Evolutionary conservation across 2,888 invertebrate genomes (phyloP).

Genomic region (Amiota mariae): DNA sequence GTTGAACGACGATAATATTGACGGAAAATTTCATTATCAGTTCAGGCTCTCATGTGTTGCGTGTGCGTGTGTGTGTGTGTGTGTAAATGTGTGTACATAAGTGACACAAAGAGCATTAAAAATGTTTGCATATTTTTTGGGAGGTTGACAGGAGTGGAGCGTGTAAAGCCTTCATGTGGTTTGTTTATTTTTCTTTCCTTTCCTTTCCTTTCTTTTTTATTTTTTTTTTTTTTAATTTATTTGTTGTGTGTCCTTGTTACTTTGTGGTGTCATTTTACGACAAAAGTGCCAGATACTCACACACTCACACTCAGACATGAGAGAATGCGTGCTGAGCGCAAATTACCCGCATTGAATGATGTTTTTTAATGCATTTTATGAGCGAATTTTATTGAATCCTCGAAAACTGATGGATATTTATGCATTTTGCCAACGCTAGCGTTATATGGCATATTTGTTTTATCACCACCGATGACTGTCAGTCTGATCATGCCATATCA

Average conservation of each 20-base stretch:
- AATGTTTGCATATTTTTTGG: conserved; percentile 31
- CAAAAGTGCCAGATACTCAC: background rate
- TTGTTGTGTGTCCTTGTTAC: conserved; percentile 10
- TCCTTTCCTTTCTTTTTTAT: background rate
- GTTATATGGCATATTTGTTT: too few relatives aligned
- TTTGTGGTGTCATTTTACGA: background rate
- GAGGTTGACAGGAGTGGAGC: conserved; percentile 1
- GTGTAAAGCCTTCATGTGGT: background rate
- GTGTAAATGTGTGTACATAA: background rate
- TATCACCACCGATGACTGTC: background rate
- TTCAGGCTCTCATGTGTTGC: background rate
- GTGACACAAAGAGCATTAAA: conserved; percentile 7
- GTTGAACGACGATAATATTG: background rate
- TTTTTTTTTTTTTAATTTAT: conserved; percentile 3
- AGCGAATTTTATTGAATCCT: conserved; percentile 53
- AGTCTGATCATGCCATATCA: conserved; percentile 59
- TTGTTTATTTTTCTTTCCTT: background rate
- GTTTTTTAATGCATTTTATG: conserved; percentile 47
- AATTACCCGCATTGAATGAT: conserved; percentile 60
- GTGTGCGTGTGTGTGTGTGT: background rate
- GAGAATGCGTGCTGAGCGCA: conserved; percentile 37
- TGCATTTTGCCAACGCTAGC: conserved; percentile 39
- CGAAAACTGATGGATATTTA: conserved; percentile 56
- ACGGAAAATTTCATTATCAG: conserved; percentile 17
- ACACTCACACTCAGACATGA: background rate